Base-by-base conservation (phyloP, 2,113 vertebrate genomes). In the Agelaius tricolor region DNA sequence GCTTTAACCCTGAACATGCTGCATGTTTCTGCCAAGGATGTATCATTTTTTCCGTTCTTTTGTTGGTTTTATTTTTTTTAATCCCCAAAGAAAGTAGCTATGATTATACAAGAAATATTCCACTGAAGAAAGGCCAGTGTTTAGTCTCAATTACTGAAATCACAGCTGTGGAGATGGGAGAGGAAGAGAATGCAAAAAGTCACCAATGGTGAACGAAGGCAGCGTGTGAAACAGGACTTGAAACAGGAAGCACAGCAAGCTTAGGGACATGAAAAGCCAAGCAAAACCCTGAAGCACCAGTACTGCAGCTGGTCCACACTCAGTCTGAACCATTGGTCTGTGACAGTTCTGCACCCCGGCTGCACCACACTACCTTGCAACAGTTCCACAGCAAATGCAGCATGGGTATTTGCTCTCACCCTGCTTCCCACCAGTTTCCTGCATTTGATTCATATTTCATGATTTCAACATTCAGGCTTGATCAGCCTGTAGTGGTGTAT, bases 1-100 rank as follows among this genome's bases (percentile, higher is more conserved):
- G 58, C 52, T 97, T 97, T 95, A 94, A 92, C 84, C 83, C 91
- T 88, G 52, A 90, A 55, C 46, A 77, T 4, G 3, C 80, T 87
- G 68, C 41, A 33, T 7, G 10, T 19, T 90, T 43, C 59, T 79
- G 47, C 41, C 62, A 7, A 93, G 23, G 9, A 81, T 26, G 30
- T 55, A 19, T 54, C 1, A 16, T n/a, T 92, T 61, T 93, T 84
- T 31, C 31, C 4, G 17, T 26, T n/a, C 2, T 44, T 44, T 74
- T 49, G 5, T 21, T 51, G 17, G 12, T 33, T 5, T 33, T 10
- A 2, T 13, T 67, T n/a, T 22, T 26, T 28, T 75, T 68, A 73
- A 85, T 58, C 22, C 4, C 8, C 33, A 33, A 84, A 95, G 68
- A 86, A 94, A 87, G 30, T 77, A 63, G 74, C 37, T 86, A 44